These are phyloP conservation scores for Macrotis lagotis DNA, from an alignment of 2,113 vertebrate genomes.

Conservation along the genomic window DNA sequence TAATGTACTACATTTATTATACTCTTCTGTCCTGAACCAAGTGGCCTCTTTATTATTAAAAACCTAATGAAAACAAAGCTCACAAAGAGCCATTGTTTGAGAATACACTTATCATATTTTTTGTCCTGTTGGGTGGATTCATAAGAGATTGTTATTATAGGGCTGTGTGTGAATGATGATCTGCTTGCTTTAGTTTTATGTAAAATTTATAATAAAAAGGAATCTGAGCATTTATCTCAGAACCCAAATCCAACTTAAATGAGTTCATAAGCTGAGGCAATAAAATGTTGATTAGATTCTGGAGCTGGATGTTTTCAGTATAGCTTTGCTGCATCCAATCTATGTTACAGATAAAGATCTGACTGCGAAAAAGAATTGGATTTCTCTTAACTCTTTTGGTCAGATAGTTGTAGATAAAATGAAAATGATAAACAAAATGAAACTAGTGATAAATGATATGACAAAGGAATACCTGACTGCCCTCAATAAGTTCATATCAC, in stretches of 20 bases:
- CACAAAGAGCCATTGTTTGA: conserved; percentile 75
- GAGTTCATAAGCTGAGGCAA: conserved; percentile 61
- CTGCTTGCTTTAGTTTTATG: conserved; percentile 64
- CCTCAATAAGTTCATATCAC: not conserved
- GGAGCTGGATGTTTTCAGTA: conserved; percentile 52
- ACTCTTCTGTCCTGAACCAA: conserved; percentile 65
- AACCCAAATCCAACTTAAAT: conserved; percentile 67
- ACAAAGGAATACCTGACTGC: not conserved
- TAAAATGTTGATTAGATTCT: conserved; percentile 70
- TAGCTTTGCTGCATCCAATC: conserved; percentile 34
- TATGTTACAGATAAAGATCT: conserved; percentile 60
- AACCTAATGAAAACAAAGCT: conserved; percentile 69
- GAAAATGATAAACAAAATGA: not conserved
- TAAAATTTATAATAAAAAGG: conserved; percentile 74
- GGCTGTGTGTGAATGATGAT: conserved; percentile 45
- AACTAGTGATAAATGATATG: not conserved
- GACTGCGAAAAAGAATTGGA: not conserved
- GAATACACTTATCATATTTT: conserved; percentile 65
- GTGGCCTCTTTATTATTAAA: conserved; percentile 75
- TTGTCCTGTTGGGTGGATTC: conserved; percentile 39
- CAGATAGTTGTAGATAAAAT: conserved; percentile 19
- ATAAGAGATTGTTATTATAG: conserved; percentile 61
- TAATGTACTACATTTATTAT: conserved; percentile 72
- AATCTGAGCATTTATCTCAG: conserved; percentile 68
- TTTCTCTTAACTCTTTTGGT: conserved; percentile 41